A percentile compares a stretch with the other conserved stretches of the same genome.
phyloP scores from a whole-genome alignment of 2,888 invertebrate species.

The Digitonthophagus gazella region DNA sequence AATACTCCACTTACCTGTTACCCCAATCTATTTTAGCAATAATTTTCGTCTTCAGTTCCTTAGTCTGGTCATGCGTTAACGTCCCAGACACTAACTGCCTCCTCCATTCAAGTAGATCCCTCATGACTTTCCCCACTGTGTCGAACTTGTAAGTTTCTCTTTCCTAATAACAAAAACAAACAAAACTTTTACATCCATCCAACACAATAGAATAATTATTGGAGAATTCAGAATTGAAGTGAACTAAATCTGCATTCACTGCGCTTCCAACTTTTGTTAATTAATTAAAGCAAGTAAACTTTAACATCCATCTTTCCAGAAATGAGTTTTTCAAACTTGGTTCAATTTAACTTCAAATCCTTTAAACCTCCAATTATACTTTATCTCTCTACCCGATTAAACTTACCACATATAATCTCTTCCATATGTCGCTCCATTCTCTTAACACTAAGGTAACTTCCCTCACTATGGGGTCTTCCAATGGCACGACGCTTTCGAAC shows the following conservation, averaged over 20 bases:
- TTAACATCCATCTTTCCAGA: too few species aligned
- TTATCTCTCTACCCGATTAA: not conserved
- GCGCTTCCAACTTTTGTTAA: too few species aligned
- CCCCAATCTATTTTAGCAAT: constrained; percentile 95
- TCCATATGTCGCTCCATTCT: constrained; percentile 95
- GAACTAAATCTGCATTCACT: too few species aligned
- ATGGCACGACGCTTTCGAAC: constrained; percentile 66
- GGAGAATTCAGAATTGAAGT: too few species aligned
- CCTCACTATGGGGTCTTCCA: constrained; percentile 86
- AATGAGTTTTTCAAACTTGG: too few species aligned
- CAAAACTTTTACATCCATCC: constrained; percentile 1
- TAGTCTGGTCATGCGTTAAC: constrained; percentile 86
- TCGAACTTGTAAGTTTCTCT: constrained; percentile 82
- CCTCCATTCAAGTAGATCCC: constrained; percentile 82
- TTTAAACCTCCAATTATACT: too few species aligned
- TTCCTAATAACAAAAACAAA: constrained; percentile 57
- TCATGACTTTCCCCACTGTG: constrained; percentile 84
- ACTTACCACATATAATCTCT: constrained; percentile 84
- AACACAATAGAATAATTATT: not conserved
- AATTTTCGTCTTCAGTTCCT: constrained; percentile 80
- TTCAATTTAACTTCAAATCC: too few species aligned
- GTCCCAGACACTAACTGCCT: constrained; percentile 84
- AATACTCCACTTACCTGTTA: constrained; percentile 91
- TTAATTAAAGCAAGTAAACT: too few species aligned
- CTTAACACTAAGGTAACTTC: constrained; percentile 88